These are phyloP conservation scores for Apogon hyalosoma DNA, from an alignment of 2,797 vertebrate genomes.

Conservation along the genomic window DNA sequence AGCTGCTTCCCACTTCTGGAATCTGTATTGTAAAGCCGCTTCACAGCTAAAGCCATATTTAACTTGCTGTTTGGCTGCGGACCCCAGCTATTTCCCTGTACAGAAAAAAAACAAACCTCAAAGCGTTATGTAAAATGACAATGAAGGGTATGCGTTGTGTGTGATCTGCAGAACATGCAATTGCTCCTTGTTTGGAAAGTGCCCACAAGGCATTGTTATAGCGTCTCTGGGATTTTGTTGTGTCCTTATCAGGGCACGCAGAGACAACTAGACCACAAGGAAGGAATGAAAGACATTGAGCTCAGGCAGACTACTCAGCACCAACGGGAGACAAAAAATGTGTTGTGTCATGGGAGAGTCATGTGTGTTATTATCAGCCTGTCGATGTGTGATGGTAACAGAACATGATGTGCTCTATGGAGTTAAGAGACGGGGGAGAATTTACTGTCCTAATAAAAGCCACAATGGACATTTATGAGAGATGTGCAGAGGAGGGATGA, in stretches of 20 bases:
- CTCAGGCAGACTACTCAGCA: slow-evolving; percentile 9
- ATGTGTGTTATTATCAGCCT: slow-evolving; percentile 43
- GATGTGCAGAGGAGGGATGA: slow-evolving; percentile 6
- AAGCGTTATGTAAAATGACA: slow-evolving; percentile 54
- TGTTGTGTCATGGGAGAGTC: neutral
- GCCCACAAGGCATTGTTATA: neutral
- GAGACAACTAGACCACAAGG: slow-evolving; percentile 30
- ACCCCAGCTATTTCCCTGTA: slow-evolving; percentile 36
- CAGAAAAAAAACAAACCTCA: slow-evolving; percentile 27
- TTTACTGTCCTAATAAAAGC: slow-evolving; percentile 47
- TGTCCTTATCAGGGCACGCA: slow-evolving; percentile 61
- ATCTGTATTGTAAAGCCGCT: slow-evolving; percentile 32
- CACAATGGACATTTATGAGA: slow-evolving; percentile 20
- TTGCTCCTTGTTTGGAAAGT: slow-evolving; percentile 54
- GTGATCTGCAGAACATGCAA: slow-evolving; percentile 28
- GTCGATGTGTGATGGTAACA: slow-evolving; percentile 37
- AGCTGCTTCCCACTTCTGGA: slow-evolving; percentile 39
- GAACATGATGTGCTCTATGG: slow-evolving; percentile 52
- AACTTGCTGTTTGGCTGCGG: slow-evolving; percentile 45
- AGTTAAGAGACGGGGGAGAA: slow-evolving; percentile 24
- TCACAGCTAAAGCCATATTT: slow-evolving; percentile 55
- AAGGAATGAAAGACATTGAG: slow-evolving; percentile 57
- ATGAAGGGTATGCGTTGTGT: slow-evolving; percentile 37
- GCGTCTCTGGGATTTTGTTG: neutral
- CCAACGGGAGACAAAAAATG: slow-evolving; percentile 3